Evolutionary conservation across 2,888 invertebrate species (phyloP).

Genomic region (Xestia rhomboidea): DNA sequence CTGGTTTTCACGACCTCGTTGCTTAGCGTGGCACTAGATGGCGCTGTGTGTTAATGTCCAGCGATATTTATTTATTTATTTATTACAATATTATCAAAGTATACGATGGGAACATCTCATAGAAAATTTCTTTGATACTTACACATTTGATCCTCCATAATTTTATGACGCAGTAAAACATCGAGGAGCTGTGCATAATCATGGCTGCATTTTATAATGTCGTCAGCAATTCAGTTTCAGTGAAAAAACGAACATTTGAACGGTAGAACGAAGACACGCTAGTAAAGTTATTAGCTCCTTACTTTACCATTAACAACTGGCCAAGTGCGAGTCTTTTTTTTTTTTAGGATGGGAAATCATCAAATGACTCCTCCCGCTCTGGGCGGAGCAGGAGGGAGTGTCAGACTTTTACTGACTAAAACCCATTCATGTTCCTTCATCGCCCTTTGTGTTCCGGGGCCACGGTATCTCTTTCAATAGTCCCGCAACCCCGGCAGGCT

Average conservation of each 20-base stretch:
- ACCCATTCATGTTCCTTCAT: no score
- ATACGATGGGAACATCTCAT: neutral
- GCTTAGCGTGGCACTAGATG: no score
- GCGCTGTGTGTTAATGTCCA: no score
- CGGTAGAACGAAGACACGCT: neutral
- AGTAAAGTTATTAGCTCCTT: neutral
- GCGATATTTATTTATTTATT: no score
- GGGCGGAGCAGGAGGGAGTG: no score
- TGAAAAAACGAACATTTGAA: slow-evolving; percentile 17
- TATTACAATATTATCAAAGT: neutral
- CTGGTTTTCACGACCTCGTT: no score
- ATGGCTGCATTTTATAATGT: slow-evolving; percentile 51
- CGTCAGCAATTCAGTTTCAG: slow-evolving; percentile 42
- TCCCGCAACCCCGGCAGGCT: no score
- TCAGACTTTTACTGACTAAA: no score
- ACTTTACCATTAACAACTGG: neutral
- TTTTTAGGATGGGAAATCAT: no score
- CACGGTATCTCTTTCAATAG: no score
- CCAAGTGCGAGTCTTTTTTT: neutral
- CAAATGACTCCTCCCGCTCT: no score
- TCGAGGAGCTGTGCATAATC: slow-evolving; percentile 42
- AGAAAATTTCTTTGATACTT: slow-evolving; percentile 20
- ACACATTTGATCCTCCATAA: slow-evolving; percentile 40
- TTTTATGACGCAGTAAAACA: slow-evolving; percentile 56
- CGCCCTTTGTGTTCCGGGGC: no score